phyloP scores from a whole-genome alignment of 2,113 vertebrate species.

The Brienomyrus brachyistius region DNA sequence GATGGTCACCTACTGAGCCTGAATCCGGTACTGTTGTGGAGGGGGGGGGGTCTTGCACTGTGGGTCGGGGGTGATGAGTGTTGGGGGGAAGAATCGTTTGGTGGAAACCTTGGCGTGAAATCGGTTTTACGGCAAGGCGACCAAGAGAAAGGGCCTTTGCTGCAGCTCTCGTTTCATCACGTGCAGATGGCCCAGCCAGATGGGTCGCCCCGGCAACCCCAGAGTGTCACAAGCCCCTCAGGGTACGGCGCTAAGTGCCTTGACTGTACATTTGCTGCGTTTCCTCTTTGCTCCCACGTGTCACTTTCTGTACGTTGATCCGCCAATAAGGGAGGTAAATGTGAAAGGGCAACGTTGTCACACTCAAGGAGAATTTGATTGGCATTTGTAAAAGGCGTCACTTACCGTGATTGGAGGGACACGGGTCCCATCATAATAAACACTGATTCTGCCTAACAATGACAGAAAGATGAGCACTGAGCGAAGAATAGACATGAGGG shows the following conservation, averaged over 20 bases:
- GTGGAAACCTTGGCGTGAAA: conserved; percentile 57
- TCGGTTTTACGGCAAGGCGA: conserved; percentile 61
- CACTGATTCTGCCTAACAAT: background rate
- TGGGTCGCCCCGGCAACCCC: conserved; percentile 47
- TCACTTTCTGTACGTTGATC: background rate
- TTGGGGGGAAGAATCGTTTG: conserved; percentile 34
- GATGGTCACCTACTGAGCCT: background rate
- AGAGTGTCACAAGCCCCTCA: background rate
- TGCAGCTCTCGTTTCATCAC: conserved; percentile 43
- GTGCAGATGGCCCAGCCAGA: conserved; percentile 74
- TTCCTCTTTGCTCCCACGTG: background rate
- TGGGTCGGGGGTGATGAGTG: background rate
- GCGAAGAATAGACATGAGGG: background rate
- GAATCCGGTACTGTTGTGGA: background rate
- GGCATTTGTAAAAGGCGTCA: background rate
- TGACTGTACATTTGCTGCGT: background rate
- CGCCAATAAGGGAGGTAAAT: background rate
- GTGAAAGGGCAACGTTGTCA: conserved; percentile 32
- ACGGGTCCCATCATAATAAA: background rate
- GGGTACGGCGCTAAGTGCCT: background rate
- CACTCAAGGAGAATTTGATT: background rate
- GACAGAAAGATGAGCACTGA: background rate
- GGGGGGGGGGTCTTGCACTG: background rate
- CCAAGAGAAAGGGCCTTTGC: conserved; percentile 60
- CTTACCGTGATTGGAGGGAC: background rate